Evolutionary conservation across 2,797 vertebrate species (phyloP).

Genomic region (Intellagama lesueurii): DNA sequence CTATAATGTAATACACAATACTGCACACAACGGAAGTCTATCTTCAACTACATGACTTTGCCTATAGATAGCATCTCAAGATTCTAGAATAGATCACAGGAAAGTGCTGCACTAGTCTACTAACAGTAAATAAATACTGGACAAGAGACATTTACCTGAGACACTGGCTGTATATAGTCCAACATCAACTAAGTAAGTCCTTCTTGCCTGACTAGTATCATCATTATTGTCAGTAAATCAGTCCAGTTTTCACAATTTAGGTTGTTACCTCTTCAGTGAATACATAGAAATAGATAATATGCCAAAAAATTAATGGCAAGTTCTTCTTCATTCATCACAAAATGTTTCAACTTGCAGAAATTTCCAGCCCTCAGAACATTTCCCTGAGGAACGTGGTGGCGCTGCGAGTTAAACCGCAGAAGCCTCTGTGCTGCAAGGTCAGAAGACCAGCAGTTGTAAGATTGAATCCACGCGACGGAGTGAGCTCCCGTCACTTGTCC

Average conservation of each 20-base stretch:
- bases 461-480: too few relatives aligned
- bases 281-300: neutral
- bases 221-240: neutral
- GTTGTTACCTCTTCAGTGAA: neutral
- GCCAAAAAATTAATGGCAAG: neutral
- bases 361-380: too few relatives aligned
- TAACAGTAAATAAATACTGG: neutral
- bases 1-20: too few relatives aligned
- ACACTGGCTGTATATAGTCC: neutral
- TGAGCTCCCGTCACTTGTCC: too few relatives aligned
- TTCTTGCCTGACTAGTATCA: neutral
- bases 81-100: neutral
- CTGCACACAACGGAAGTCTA: neutral
- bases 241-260: neutral
- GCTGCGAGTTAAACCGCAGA: too few relatives aligned
- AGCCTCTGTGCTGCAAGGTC: too few relatives aligned
- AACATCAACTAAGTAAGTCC: neutral
- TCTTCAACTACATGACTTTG: neutral
- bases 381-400: too few relatives aligned
- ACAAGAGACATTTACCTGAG: neutral
- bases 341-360: neutral
- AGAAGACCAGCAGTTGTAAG: too few relatives aligned
- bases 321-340: neutral
- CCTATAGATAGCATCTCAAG: neutral
- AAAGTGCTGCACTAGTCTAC: neutral